A percentile compares a stretch with the other conserved stretches of the same genome.
Conservation (phyloP, 2,113 vertebrate species). For the Patagioenas fasciata region DNA sequence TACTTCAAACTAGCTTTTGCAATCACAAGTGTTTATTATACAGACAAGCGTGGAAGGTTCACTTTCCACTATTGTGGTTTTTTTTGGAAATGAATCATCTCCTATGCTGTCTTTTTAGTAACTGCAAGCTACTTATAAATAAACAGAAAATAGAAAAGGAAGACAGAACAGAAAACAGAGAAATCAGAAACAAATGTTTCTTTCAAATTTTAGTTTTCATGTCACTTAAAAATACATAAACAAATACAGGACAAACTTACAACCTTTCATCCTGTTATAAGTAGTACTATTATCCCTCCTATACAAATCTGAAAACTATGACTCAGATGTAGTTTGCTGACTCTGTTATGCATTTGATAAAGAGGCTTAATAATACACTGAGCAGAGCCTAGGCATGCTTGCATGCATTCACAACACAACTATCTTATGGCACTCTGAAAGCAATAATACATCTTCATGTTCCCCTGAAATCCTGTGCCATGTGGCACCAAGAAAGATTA, state of each 20-base stretch:
- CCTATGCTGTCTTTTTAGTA: constrained; percentile 6
- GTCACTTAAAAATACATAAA: neutral
- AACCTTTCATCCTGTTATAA: neutral
- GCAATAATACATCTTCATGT: neutral
- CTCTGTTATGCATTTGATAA: neutral
- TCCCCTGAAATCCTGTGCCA: neutral
- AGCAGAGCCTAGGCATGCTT: neutral
- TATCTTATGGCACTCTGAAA: neutral
- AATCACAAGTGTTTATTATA: constrained; percentile 24
- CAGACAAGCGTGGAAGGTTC: constrained; percentile 15
- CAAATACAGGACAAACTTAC: neutral
- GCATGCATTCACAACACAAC: neutral
- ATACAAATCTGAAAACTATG: neutral
- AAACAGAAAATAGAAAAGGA: neutral
- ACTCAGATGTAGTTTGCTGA: constrained; percentile 1
- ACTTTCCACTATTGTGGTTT: neutral
- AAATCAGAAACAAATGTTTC: neutral
- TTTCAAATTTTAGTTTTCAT: neutral
- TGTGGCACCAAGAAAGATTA: neutral
- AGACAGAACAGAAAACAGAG: neutral
- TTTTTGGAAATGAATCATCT: constrained; percentile 37
- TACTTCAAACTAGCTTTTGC: neutral
- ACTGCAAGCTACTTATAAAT: neutral
- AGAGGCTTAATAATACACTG: neutral
- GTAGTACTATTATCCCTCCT: neutral